A percentile compares a stretch with the other conserved stretches of the same genome.
Conservation (phyloP, 2,797 vertebrate genomes). For the Salmo trutta region DNA sequence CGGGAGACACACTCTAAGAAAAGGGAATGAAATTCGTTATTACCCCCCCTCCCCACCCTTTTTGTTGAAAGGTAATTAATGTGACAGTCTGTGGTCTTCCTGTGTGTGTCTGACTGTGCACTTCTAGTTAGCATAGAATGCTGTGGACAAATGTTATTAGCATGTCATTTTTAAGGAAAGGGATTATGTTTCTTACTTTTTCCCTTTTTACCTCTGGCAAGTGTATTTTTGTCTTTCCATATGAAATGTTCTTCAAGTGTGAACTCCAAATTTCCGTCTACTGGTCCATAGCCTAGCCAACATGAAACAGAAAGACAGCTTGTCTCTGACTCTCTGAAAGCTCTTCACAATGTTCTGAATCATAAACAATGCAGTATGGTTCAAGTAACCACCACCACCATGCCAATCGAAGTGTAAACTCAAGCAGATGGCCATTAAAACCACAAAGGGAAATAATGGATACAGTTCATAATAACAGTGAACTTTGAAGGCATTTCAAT, state of each 20-base stretch:
- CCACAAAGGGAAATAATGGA: not conserved
- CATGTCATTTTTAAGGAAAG: constrained; percentile 28
- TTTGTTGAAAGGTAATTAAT: constrained; percentile 66
- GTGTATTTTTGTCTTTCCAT: constrained; percentile 15
- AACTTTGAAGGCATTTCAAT: too few relatives aligned
- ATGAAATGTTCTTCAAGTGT: not conserved
- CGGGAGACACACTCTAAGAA: constrained; percentile 37
- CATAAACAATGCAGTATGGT: constrained; percentile 56
- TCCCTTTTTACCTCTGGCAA: constrained; percentile 12
- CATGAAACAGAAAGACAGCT: not conserved
- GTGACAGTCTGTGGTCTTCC: constrained; percentile 49
- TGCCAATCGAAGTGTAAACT: constrained; percentile 25
- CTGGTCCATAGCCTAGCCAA: not conserved
- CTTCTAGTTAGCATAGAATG: not conserved
- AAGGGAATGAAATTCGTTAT: constrained; percentile 62
- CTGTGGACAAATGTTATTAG: too few relatives aligned
- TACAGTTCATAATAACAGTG: not conserved
- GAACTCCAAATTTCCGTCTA: not conserved
- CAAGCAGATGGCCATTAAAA: constrained; percentile 31
- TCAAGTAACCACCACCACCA: constrained; percentile 27
- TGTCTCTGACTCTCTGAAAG: not conserved
- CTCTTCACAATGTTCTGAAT: constrained; percentile 27
- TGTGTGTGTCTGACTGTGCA: constrained; percentile 4
- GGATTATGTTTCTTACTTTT: constrained; percentile 14
- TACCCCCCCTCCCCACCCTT: constrained; percentile 35